phyloP scores from a whole-genome alignment of 2,113 vertebrate genomes.

The Romanogobio albipinnatus region DNA sequence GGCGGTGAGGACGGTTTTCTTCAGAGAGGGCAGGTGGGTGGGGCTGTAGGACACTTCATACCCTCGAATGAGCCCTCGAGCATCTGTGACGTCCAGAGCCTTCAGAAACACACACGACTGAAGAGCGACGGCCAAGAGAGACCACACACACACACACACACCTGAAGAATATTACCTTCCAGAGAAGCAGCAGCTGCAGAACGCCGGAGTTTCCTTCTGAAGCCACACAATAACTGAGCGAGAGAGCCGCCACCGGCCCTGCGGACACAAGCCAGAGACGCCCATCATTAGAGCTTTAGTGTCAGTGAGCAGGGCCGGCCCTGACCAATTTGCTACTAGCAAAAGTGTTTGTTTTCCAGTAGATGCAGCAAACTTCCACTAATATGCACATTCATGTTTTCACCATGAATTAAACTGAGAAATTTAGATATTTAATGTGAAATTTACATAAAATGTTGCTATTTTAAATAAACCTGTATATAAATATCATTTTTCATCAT shows the following conservation, averaged over 20 bases:
- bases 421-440: no score
- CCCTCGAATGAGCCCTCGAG: conserved; percentile 54
- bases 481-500: no score
- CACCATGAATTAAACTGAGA: no score
- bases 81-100: conserved; percentile 42
- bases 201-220: background rate
- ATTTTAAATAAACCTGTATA: no score
- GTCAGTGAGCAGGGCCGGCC: no score
- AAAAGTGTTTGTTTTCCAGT: no score
- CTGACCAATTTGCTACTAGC: no score
- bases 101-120: conserved; percentile 37
- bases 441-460: no score
- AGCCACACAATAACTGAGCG: conserved; percentile 49
- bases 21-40: background rate
- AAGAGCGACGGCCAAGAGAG: background rate
- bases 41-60: conserved; percentile 62
- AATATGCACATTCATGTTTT: no score
- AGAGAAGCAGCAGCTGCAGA: conserved; percentile 46
- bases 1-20: background rate
- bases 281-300: no score
- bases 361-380: no score
- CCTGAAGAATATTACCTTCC: conserved; percentile 48
- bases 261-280: background rate
- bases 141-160: background rate
- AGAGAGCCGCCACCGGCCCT: conserved; percentile 46